phyloP scores from a whole-genome alignment of 2,113 vertebrate genomes.

The Sardina pilchardus region DNA sequence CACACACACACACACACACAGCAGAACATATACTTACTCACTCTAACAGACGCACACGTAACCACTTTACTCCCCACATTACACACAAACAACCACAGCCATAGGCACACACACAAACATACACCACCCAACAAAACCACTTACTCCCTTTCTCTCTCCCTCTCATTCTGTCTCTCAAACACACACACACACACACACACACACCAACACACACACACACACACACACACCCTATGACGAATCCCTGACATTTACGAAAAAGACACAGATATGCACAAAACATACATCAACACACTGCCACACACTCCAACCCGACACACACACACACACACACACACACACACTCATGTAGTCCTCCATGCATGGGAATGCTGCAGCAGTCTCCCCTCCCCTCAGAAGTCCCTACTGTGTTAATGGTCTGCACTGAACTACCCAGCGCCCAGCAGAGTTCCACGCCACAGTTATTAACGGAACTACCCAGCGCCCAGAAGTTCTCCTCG shows the following conservation, averaged over 20 bases:
- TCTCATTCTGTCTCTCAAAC: not conserved
- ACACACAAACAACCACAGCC: not conserved
- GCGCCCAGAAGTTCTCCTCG: too few species aligned
- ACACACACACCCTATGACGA: too few species aligned
- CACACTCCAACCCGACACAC: not conserved
- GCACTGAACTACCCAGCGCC: too few species aligned
- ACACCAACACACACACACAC: too few species aligned
- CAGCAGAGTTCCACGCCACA: too few species aligned
- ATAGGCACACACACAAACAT: not conserved
- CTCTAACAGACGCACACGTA: not conserved
- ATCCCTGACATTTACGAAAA: too few species aligned
- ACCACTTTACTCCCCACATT: not conserved
- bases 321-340: too few species aligned
- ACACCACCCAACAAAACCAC: not conserved
- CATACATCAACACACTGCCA: not conserved
- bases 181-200: not conserved
- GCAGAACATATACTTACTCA: not conserved
- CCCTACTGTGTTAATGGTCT: too few species aligned
- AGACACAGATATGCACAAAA: not conserved
- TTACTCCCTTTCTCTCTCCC: not conserved
- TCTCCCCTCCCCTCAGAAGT: too few species aligned
- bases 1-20: not conserved
- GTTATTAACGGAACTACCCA: too few species aligned
- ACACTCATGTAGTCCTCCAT: too few species aligned
- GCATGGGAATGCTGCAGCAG: too few species aligned